Conservation (phyloP, 2,797 vertebrate species). For the Myripristis murdjan region DNA sequence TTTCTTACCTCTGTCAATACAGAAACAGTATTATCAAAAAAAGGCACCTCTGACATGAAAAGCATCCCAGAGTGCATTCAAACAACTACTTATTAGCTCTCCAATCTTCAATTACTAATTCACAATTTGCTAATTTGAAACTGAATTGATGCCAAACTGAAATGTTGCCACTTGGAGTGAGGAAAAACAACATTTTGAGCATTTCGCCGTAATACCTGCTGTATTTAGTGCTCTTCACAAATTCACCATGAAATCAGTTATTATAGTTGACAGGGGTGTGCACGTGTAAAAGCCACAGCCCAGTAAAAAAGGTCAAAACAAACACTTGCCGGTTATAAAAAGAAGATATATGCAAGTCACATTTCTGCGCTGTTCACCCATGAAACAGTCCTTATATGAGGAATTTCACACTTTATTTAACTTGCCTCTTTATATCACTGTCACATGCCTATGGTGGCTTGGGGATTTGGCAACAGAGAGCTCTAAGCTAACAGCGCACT, state of each 20-base stretch:
- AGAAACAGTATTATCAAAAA: constrained; percentile 4
- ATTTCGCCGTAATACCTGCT: constrained; percentile 26
- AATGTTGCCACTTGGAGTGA: constrained; percentile 34
- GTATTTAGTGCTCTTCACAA: constrained; percentile 61
- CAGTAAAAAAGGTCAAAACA: constrained; percentile 80
- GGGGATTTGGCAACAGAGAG: constrained; percentile 63
- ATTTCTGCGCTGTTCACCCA: constrained; percentile 76
- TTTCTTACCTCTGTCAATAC: constrained; percentile 3
- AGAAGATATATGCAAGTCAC: constrained; percentile 78
- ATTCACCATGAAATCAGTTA: constrained; percentile 75
- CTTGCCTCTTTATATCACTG: constrained; percentile 84
- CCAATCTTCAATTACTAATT: constrained; percentile 57
- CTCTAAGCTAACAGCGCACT: constrained; percentile 62
- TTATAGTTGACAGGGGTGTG: constrained; percentile 63
- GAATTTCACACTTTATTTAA: constrained; percentile 90
- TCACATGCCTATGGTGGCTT: constrained; percentile 68
- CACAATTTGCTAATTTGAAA: constrained; percentile 36
- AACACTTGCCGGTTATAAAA: constrained; percentile 70
- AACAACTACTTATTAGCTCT: constrained; percentile 47
- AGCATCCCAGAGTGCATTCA: constrained; percentile 8
- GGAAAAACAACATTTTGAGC: constrained; percentile 26
- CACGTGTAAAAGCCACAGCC: constrained; percentile 62
- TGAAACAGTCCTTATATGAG: constrained; percentile 82
- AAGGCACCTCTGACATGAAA: constrained; percentile 39
- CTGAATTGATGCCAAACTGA: constrained; percentile 38